Evolutionary conservation across 2,888 invertebrate species (phyloP), one percentile per base, ranked within the genome.

Genomic region (Nemoura dubitans): DNA sequence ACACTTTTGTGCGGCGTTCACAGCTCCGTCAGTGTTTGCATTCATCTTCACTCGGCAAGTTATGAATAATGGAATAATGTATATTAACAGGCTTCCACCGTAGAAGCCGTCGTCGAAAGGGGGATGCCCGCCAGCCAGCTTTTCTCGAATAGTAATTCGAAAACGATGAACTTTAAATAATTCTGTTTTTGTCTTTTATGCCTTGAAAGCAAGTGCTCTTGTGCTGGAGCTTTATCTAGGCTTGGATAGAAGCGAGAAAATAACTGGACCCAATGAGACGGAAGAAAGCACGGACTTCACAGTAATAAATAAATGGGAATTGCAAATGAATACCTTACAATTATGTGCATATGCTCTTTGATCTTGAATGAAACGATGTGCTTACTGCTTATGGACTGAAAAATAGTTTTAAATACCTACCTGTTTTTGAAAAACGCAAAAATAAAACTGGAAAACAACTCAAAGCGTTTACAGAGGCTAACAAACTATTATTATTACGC

Each of bases 21-120:
- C 43, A 21, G 84, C 81, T 21, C 81, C 81, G 81, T 30, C 30
- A 26, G 43, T 83, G 83, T 84, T 84, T 84, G 84, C 84, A 76
- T 84, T 84, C 84, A 59, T 84, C 84, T 84, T 76, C 28, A 84
- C 28, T 42, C 43, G 43, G 30, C 59, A 83, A 43, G 59, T 36
- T 84, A 84, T 84, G 59, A 84, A 76, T 83, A 83, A 83, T 83
- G 83, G 84, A 84, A 59, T 84, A 28, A 84, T 59, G 84, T 30
- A 84, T 84, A 84, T 76, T 84, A 84, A 84, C 84, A 59, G 84
- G 76, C 81, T 28, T 59, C 59, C 59, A 59, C 27, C 84, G 84
- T 76, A 59, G 29, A 59, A 27, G 76, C 29, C 82, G 59, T 59
- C 59, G 21, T 21, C 59, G n/a, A 36, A 59, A 10, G 16, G 59